Evolutionary conservation across 1,140 invertebrate species (phyloP).

Genomic region (Thaumatotibia leucotreta): DNA sequence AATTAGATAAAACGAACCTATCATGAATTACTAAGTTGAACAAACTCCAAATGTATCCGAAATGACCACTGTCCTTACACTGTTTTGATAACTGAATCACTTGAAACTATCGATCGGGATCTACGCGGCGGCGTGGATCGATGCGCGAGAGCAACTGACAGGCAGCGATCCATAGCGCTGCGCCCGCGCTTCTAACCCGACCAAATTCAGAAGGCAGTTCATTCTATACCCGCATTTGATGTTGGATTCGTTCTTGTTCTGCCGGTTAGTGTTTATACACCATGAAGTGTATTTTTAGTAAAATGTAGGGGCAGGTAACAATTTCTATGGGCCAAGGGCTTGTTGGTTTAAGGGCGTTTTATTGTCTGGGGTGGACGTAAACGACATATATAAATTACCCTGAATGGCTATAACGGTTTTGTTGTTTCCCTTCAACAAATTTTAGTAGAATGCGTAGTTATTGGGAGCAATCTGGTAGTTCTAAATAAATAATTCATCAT

Average conservation of each 20-base stretch:
- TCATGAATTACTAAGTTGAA: conserved; percentile 13
- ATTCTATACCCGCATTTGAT: background rate
- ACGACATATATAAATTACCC: background rate
- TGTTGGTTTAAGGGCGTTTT: conserved; percentile 20
- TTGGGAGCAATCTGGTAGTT: background rate
- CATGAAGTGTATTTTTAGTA: conserved; percentile 70
- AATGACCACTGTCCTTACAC: conserved; percentile 21
- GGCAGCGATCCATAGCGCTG: conserved; percentile 47
- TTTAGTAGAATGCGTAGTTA: background rate
- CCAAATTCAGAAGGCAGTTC: conserved; percentile 36
- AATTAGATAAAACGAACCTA: conserved; percentile 15
- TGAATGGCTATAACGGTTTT: background rate
- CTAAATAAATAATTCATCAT: conserved; percentile 8
- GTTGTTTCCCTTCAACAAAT: background rate
- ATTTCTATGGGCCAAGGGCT: conserved; percentile 61
- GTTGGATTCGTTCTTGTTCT: conserved; percentile 19
- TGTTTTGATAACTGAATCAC: conserved; percentile 34
- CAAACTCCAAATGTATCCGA: conserved; percentile 9
- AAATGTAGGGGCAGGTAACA: conserved; percentile 61
- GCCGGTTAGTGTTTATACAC: conserved; percentile 56
- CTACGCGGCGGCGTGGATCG: conserved; percentile 41
- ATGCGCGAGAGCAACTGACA: conserved; percentile 66
- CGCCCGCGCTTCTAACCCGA: conserved; percentile 53
- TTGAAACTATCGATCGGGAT: conserved; percentile 39
- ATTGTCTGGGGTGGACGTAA: background rate